Conservation (phyloP, 2,797 vertebrate species). For the Toxotes lorentzi region DNA sequence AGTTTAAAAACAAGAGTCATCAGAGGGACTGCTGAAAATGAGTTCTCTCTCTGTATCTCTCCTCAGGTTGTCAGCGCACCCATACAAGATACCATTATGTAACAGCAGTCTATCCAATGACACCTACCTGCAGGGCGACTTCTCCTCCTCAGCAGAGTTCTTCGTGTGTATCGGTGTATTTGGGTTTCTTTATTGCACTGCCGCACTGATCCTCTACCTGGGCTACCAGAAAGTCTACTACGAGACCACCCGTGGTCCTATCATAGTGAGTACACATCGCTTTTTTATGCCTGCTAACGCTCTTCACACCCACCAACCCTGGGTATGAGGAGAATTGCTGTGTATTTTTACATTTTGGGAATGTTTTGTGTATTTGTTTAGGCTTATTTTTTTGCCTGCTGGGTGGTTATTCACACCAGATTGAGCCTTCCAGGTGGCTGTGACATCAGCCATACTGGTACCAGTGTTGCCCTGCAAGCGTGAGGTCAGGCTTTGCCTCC, state of each 20-base stretch:
- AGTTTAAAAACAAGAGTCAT: not conserved
- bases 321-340: not conserved
- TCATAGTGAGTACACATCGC: constrained; percentile 84
- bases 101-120: rapidly evolving
- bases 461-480: too few species aligned
- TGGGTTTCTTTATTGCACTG: constrained; percentile 93
- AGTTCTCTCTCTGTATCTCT: not conserved
- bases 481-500: too few species aligned
- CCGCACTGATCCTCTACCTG: constrained; percentile 91
- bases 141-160: constrained; percentile 93
- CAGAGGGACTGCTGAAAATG: not conserved
- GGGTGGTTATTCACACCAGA: not conserved
- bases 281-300: not conserved
- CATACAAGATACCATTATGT: constrained; percentile 75
- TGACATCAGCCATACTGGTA: too few species aligned
- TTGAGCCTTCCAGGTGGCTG: too few species aligned
- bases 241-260: constrained; percentile 87
- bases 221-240: constrained; percentile 91
- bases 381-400: not conserved
- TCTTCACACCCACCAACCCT: not conserved
- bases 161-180: constrained; percentile 94
- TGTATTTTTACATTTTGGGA: not conserved
- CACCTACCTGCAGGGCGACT: constrained; percentile 89
- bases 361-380: not conserved
- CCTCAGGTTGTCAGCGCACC: constrained; percentile 83